phyloP scores from a whole-genome alignment of 2,888 invertebrate genomes.

The Heteromurus nitidus region DNA sequence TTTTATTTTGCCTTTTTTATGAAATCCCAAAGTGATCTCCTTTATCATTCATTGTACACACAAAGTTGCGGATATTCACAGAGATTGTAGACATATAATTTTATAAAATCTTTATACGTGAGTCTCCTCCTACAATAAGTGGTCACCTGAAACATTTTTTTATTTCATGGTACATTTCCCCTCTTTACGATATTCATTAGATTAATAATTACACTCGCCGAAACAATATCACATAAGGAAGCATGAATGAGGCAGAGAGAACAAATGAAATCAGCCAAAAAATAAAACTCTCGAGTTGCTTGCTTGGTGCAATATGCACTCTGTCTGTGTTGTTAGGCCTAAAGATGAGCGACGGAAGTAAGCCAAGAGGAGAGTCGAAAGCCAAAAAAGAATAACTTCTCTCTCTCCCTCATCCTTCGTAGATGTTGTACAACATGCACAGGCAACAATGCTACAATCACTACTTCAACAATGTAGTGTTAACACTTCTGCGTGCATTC shows the following conservation, averaged over 20 bases:
- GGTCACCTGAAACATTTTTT: conserved; percentile 18
- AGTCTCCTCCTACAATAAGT: conserved; percentile 6
- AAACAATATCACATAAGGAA: conserved; percentile 23
- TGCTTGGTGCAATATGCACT: not conserved
- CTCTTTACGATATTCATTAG: conserved; percentile 26
- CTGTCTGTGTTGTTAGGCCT: not conserved
- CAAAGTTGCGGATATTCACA: not conserved
- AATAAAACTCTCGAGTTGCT: too few relatives aligned
- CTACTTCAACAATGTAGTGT: not conserved
- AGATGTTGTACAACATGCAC: too few relatives aligned
- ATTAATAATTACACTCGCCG: conserved; percentile 36
- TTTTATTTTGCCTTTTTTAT: conserved; percentile 6
- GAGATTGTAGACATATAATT: conserved; percentile 10
- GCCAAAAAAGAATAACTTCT: conserved; percentile 18
- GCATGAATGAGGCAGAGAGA: not conserved
- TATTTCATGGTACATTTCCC: conserved; percentile 26
- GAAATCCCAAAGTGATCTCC: conserved; percentile 3
- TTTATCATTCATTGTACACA: not conserved
- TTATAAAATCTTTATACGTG: not conserved
- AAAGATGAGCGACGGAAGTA: conserved; percentile 21
- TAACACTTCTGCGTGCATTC: not conserved
- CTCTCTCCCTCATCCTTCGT: too few relatives aligned
- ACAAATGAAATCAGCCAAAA: conserved; percentile 11
- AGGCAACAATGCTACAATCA: not conserved
- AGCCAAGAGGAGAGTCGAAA: not conserved